Evolutionary conservation across 2,888 invertebrate species (phyloP).

Genomic region (Lasius platythorax): DNA sequence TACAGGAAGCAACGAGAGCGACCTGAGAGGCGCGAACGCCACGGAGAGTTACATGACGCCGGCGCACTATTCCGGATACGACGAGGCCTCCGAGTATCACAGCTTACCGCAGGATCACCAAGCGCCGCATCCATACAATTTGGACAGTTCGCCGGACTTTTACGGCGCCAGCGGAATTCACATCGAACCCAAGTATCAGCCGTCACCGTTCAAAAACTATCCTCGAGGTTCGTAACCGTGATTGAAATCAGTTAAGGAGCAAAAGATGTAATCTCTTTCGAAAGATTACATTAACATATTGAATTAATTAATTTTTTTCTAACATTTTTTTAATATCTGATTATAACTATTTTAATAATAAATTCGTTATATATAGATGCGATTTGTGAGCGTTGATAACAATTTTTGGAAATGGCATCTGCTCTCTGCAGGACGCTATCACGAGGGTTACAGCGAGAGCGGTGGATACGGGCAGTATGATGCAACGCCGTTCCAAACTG

Average conservation of each 20-base stretch:
- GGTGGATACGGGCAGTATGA: slow-evolving; percentile 89
- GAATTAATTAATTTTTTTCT: neutral
- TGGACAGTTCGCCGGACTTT: slow-evolving; percentile 91
- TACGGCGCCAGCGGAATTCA: slow-evolving; percentile 89
- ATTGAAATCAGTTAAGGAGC: neutral
- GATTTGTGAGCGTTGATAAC: neutral
- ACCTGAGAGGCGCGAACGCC: slow-evolving; percentile 79
- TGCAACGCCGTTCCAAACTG: slow-evolving; percentile 91
- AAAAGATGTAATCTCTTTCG: neutral
- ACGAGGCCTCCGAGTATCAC: slow-evolving; percentile 88
- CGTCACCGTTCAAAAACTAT: slow-evolving; percentile 90
- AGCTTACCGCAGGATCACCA: slow-evolving; percentile 87
- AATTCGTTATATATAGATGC: neutral
- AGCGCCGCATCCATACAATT: slow-evolving; percentile 87
- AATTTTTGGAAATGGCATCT: neutral
- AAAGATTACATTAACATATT: neutral
- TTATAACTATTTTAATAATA: neutral
- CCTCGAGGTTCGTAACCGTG: slow-evolving; percentile 88
- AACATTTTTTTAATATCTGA: neutral
- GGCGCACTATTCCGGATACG: slow-evolving; percentile 85
- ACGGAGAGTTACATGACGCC: slow-evolving; percentile 84
- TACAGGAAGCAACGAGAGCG: slow-evolving; percentile 82
- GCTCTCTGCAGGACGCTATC: slow-evolving; percentile 80
- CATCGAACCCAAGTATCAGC: slow-evolving; percentile 91
- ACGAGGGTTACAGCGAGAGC: slow-evolving; percentile 86